phyloP scores from a whole-genome alignment of 2,888 invertebrate genomes.

The Drosophila pseudotakahashii region DNA sequence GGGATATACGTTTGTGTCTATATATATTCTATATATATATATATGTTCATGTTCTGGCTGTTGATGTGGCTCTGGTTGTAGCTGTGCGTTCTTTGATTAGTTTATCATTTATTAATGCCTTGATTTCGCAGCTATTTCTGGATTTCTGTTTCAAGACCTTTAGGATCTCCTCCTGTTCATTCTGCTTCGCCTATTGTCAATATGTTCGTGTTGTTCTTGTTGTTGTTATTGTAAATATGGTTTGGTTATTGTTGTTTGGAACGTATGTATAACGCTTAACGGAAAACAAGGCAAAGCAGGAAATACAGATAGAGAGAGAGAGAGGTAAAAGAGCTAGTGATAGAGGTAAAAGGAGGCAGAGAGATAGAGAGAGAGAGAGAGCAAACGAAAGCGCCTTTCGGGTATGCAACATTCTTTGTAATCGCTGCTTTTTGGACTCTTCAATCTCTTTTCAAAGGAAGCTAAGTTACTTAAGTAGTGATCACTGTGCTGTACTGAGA shows the following conservation, averaged over 20 bases:
- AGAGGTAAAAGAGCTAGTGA: slow-evolving; percentile 11
- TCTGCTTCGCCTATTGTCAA: slow-evolving; percentile 37
- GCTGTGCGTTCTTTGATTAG: slow-evolving; percentile 43
- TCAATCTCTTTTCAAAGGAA: slow-evolving; percentile 6
- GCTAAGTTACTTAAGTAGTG: not conserved
- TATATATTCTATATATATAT: slow-evolving; percentile 8
- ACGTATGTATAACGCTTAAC: slow-evolving; percentile 41
- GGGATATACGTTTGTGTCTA: slow-evolving; percentile 3
- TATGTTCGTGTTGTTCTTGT: slow-evolving; percentile 32
- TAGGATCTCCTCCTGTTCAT: not conserved
- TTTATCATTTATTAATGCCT: slow-evolving; percentile 37
- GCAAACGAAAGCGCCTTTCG: slow-evolving; percentile 34
- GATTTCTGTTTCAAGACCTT: slow-evolving; percentile 19
- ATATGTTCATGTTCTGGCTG: slow-evolving; percentile 21
- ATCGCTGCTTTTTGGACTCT: slow-evolving; percentile 5
- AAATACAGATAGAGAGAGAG: slow-evolving; percentile 18
- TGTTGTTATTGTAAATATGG: slow-evolving; percentile 39
- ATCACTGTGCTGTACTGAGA: not conserved
- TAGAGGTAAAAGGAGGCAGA: slow-evolving; percentile 6
- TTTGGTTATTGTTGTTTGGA: slow-evolving; percentile 34
- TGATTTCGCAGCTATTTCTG: slow-evolving; percentile 31
- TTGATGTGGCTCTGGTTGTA: slow-evolving; percentile 22
- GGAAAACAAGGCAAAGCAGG: slow-evolving; percentile 43
- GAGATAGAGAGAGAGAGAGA: slow-evolving; percentile 12
- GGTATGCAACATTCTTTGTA: slow-evolving; percentile 28